Percentiles rank a stretch among this genome's conserved stretches.
phyloP scores from a whole-genome alignment of 2,113 vertebrate genomes.

The Puffinus mauretanicus region DNA sequence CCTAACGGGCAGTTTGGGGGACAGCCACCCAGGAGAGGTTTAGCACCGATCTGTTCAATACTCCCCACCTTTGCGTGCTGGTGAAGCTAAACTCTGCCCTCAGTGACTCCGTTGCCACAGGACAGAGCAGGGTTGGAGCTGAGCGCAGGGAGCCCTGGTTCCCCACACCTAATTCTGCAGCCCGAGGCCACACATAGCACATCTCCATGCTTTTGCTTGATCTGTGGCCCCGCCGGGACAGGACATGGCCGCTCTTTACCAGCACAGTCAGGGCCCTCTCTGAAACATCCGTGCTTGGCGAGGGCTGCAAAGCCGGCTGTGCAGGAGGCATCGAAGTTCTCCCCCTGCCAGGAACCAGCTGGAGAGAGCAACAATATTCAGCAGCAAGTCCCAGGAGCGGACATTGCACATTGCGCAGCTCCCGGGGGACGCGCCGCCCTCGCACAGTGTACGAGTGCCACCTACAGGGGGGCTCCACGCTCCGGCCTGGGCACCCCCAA shows the following conservation, averaged over 20 bases:
- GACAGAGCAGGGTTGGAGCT: background rate
- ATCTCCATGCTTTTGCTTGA: background rate
- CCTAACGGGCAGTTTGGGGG: background rate
- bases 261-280: background rate
- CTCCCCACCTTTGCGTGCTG: background rate
- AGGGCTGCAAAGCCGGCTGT: background rate
- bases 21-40: background rate
- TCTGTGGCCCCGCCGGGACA: background rate
- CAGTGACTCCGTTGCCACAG: background rate
- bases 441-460: conserved; percentile 52
- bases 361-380: background rate
- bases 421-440: background rate
- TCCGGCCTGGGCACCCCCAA: background rate
- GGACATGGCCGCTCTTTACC: background rate
- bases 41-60: background rate
- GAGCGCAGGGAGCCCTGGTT: background rate
- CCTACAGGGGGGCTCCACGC: conserved; percentile 22
- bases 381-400: background rate
- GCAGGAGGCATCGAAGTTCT: background rate
- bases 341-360: background rate
- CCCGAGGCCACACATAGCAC: background rate
- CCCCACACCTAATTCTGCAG: background rate
- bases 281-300: background rate
- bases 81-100: background rate
- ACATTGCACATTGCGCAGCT: background rate